A percentile compares a stretch with the other conserved stretches of the same genome.
Conservation (phyloP, 2,113 vertebrate species). For the Odocoileus virginianus region DNA sequence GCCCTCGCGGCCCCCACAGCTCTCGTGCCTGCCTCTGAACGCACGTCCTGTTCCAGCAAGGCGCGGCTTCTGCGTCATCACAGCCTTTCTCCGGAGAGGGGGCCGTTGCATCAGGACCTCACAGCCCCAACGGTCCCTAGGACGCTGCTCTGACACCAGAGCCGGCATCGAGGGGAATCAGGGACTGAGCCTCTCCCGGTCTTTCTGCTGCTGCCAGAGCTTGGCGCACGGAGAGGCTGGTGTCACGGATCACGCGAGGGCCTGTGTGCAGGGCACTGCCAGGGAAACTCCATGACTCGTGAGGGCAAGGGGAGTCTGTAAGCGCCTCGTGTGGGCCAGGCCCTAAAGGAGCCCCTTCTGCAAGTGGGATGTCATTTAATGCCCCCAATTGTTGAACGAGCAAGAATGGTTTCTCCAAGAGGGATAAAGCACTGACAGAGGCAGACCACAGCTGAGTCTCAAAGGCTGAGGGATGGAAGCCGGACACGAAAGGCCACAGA, state of each 20-base stretch:
- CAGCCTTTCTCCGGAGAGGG: background rate
- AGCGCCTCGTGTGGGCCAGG: rapidly evolving
- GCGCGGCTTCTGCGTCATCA: rapidly evolving
- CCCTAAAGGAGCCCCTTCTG: background rate
- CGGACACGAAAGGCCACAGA: rapidly evolving
- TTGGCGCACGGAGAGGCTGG: rapidly evolving
- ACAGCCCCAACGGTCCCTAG: rapidly evolving
- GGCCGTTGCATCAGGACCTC: background rate
- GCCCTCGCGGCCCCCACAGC: background rate
- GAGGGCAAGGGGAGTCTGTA: rapidly evolving
- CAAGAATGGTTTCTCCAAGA: background rate
- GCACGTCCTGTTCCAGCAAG: rapidly evolving
- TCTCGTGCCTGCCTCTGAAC: rapidly evolving
- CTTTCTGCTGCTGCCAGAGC: background rate
- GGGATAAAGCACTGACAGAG: too few relatives aligned
- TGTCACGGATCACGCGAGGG: rapidly evolving
- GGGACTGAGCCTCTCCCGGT: background rate
- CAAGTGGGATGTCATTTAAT: too few relatives aligned
- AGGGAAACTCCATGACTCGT: rapidly evolving
- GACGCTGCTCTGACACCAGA: background rate
- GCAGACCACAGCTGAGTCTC: background rate
- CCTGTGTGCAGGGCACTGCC: rapidly evolving
- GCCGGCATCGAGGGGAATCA: background rate
- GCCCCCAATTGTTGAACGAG: background rate
- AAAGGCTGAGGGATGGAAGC: rapidly evolving